A percentile compares a stretch with the other conserved stretches of the same genome.
Conservation (phyloP, 2,113 vertebrate genomes). For the Typhlomys cinereus region DNA sequence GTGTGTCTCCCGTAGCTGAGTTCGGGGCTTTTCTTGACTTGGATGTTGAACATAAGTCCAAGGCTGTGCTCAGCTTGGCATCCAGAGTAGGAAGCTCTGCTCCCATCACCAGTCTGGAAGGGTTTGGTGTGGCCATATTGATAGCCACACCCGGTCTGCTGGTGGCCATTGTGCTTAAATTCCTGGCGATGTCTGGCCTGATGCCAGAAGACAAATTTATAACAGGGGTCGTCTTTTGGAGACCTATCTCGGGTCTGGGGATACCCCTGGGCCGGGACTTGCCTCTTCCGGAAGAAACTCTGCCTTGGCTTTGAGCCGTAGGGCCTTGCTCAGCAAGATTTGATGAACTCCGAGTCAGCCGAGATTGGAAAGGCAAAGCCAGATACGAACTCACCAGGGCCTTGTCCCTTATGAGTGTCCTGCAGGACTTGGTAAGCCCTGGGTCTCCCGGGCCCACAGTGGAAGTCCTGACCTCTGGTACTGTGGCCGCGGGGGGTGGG, state of each 20-base stretch:
- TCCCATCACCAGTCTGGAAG: not conserved
- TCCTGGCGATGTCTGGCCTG: not conserved
- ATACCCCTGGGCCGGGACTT: conserved; percentile 34
- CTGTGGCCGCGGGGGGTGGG: not conserved
- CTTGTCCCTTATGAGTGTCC: conserved; percentile 30
- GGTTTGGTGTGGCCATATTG: not conserved
- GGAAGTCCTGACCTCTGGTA: not conserved
- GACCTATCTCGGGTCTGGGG: conserved; percentile 26
- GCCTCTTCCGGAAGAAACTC: conserved; percentile 50
- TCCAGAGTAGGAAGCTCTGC: not conserved
- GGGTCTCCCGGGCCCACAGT: not conserved
- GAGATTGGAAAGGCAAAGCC: conserved; percentile 58
- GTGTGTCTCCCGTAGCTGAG: not conserved
- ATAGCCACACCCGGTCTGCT: not conserved
- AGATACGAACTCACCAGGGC: conserved; percentile 63
- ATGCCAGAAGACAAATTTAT: not conserved
- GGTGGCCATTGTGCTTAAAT: not conserved
- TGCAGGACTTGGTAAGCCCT: conserved; percentile 13
- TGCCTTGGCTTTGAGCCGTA: not conserved
- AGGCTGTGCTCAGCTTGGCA: not conserved
- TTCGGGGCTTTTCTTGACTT: not conserved
- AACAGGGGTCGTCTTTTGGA: conserved; percentile 39
- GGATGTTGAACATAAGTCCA: not conserved
- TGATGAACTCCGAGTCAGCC: not conserved
- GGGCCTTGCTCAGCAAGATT: not conserved